phyloP scores from a whole-genome alignment of 2,113 vertebrate genomes.

The Neomonachus schauinslandi region DNA sequence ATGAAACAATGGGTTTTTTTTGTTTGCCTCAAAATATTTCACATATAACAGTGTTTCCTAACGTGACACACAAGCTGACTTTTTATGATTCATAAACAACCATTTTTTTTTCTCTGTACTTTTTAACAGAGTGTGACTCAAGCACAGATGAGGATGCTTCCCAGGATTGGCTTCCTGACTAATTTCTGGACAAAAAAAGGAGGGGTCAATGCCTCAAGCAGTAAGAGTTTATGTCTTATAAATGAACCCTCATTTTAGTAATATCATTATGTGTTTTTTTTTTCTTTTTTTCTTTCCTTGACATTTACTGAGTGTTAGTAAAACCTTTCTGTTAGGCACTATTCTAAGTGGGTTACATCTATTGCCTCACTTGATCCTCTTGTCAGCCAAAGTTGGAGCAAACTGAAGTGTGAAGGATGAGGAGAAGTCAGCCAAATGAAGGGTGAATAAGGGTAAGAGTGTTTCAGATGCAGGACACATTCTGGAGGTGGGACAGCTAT shows the following conservation, averaged over 20 bases:
- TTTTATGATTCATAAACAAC: constrained; percentile 15
- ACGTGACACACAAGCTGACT: neutral
- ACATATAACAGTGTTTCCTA: neutral
- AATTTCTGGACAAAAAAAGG: neutral
- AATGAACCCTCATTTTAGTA: neutral
- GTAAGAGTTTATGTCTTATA: neutral
- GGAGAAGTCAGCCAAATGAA: neutral
- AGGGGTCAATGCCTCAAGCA: neutral
- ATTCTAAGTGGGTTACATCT: neutral
- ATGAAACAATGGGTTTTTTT: neutral
- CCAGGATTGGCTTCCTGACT: neutral
- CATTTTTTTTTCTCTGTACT: neutral
- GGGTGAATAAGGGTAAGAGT: too few species aligned
- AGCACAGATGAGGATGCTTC: neutral
- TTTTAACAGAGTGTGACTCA: constrained; percentile 2
- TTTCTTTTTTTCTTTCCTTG: neutral
- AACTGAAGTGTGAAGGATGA: neutral
- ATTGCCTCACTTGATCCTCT: neutral
- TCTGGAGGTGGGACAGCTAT: neutral
- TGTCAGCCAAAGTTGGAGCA: neutral
- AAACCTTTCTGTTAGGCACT: neutral
- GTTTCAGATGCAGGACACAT: neutral
- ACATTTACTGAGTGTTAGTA: neutral
- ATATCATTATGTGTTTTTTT: neutral
- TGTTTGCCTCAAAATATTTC: constrained; percentile 15